These are phyloP conservation scores for Somateria mollissima DNA, from an alignment of 2,797 vertebrate genomes.

Conservation along the genomic window DNA sequence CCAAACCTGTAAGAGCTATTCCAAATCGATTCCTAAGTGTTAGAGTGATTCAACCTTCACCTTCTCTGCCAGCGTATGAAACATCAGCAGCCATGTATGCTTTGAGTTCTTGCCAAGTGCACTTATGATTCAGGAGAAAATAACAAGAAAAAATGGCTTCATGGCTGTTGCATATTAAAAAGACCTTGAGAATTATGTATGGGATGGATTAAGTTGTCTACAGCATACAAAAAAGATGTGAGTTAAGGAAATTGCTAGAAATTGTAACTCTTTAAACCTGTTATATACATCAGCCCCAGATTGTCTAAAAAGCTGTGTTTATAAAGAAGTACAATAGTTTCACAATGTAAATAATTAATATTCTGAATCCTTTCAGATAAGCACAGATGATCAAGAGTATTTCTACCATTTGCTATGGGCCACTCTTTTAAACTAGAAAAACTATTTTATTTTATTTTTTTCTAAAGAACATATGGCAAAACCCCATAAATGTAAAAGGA, in stretches of 20 bases:
- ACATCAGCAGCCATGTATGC: background rate
- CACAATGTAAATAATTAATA: background rate
- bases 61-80: slow-evolving; percentile 19
- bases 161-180: slow-evolving; percentile 9
- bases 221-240: background rate
- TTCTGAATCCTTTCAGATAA: background rate
- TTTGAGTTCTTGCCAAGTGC: slow-evolving; percentile 39
- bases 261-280: background rate
- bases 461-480: background rate
- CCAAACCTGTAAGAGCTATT: slow-evolving; percentile 46
- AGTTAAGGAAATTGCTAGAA: background rate
- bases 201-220: background rate
- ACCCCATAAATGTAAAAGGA: background rate
- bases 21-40: slow-evolving; percentile 29
- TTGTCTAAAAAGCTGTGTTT: background rate
- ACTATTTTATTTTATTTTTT: background rate
- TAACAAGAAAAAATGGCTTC: slow-evolving; percentile 35
- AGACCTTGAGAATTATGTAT: slow-evolving; percentile 27
- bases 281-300: background rate
- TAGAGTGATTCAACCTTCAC: slow-evolving; percentile 65
- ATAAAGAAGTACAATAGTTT: background rate
- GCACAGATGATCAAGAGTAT: background rate
- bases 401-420: background rate
- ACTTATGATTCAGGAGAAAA: slow-evolving; percentile 32
- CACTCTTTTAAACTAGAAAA: background rate